Conservation (phyloP, 2,888 invertebrate species). For the Acholoe squamosa region DNA sequence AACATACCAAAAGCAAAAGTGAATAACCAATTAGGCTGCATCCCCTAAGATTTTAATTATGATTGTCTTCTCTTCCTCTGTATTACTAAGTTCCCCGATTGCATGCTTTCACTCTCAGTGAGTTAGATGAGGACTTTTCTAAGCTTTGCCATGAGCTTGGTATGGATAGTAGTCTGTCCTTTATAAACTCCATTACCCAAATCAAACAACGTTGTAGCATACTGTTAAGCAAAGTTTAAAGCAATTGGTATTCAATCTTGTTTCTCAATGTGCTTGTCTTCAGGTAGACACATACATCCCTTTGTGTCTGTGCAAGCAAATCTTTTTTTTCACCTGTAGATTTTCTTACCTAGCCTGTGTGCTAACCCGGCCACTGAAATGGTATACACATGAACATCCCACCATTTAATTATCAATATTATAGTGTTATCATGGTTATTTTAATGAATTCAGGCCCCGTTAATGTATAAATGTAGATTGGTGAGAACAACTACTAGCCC, state of each 20-base stretch:
- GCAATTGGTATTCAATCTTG: background rate
- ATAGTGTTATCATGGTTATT: no score
- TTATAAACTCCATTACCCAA: background rate
- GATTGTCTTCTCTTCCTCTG: background rate
- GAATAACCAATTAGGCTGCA: no score
- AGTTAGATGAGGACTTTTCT: background rate
- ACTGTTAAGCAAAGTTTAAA: background rate
- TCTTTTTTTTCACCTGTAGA: background rate
- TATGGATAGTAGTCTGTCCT: background rate
- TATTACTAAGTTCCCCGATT: background rate
- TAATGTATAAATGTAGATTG: no score
- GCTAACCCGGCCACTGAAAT: conserved; percentile 32
- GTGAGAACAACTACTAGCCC: no score
- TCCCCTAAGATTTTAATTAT: background rate
- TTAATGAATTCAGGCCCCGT: no score
- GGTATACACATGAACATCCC: background rate
- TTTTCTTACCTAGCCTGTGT: conserved; percentile 46
- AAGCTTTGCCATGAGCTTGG: background rate
- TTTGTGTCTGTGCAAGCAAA: background rate
- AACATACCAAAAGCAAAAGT: no score
- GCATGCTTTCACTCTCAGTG: background rate
- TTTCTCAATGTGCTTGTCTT: background rate
- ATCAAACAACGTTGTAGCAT: background rate
- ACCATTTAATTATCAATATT: background rate
- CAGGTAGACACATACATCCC: background rate